phyloP scores from a whole-genome alignment of 2,888 invertebrate genomes.

The Auanema freiburgensis region DNA sequence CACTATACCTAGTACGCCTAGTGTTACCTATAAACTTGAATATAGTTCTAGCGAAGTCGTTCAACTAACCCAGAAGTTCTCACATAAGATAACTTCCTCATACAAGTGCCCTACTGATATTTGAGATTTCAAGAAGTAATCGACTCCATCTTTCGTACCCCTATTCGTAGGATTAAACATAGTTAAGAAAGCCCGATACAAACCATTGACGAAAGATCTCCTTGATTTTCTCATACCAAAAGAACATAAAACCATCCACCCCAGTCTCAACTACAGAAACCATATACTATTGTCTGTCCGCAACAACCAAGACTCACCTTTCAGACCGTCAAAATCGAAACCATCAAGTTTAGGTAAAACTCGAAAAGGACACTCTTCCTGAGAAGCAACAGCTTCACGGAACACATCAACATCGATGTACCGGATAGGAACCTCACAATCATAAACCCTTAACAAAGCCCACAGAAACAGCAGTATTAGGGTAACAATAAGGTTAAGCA shows the following conservation, averaged over 20 bases:
- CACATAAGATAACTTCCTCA: constrained; percentile 14
- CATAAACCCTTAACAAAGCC: no score
- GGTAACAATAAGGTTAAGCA: no score
- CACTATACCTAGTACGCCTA: no score
- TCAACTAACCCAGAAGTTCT: constrained; percentile 14
- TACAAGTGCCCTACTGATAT: constrained; percentile 9
- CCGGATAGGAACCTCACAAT: no score
- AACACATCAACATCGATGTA: no score
- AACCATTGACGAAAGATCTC: neutral
- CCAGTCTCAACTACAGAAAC: neutral
- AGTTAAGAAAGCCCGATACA: neutral
- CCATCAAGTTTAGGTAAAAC: no score
- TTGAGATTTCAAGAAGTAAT: constrained; percentile 6
- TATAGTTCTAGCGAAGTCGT: no score
- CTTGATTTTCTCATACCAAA: constrained; percentile 11
- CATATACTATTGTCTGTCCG: neutral
- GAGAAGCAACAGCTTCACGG: no score
- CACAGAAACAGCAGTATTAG: no score
- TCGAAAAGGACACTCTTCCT: no score
- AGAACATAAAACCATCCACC: neutral
- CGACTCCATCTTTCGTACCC: neutral
- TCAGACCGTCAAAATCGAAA: neutral
- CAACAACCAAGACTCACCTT: constrained; percentile 1
- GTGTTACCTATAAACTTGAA: no score
- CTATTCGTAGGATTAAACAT: neutral